Evolutionary conservation across 1,140 invertebrate genomes (phyloP), one percentile per base, ranked within the genome.

Genomic region (Ericerus pela): DNA sequence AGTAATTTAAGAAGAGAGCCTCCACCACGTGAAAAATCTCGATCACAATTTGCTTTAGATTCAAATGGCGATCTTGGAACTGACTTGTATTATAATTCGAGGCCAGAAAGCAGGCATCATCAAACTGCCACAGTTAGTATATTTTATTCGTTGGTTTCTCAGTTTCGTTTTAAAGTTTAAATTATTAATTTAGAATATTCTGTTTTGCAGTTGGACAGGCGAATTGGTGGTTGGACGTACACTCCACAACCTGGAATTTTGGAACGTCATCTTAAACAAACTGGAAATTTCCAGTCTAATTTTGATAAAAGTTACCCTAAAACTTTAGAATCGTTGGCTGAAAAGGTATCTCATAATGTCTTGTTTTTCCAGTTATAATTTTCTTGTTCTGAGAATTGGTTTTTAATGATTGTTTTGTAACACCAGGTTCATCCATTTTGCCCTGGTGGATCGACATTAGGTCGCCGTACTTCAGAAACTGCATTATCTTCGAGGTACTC

Each of bases 241-340:
- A 24, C 41, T 2, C 41, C 41, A 2, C 41, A 47, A 24, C 41
- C 22, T 16, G 14, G 20, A 24, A 47, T 47, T 24, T 14, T 47
- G 26, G 41, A 47, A 2, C 41, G 26, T 24, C 38, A 55, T 38
- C 58, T 54, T 47, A 61, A 57, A 8, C 68, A 68, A 27, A 75
- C 71, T 73, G 69, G 74, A 18, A 77, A 77, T 63, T 89, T 88
- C 67, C 84, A 85, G 58, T 75, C 75, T 0, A 5, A 36, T 6
- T 78, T 76, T 63, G 85, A 88, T 64, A 77, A 85, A 28, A 80
- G 79, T 16, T 90, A 91, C 69, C 86, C 88, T n/a, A 89, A 90
- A 66, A 92, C 89, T 0, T 67, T 91, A 51, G 88, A 92, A 67
- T 90, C 85, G 64, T 73, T 92, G 2, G 87, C 88, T 0, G 88